Evolutionary conservation across 2,113 vertebrate genomes (phyloP), one percentile per base, ranked within the genome.

Genomic region (Ceyx melanurus): DNA sequence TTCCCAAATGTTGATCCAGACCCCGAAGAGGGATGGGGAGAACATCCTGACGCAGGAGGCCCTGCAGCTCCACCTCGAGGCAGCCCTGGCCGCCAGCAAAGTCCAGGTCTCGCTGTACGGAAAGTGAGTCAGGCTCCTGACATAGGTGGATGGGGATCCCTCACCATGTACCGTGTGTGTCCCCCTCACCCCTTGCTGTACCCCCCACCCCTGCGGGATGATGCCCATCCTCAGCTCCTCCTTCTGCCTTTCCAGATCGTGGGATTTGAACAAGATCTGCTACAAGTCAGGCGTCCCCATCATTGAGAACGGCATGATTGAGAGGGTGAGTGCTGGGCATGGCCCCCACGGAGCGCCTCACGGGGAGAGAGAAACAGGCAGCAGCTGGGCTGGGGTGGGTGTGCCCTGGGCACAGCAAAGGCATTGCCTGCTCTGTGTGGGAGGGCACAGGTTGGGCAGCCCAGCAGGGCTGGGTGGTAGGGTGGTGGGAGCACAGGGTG

Each of bases 181-280:
- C 37, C 54, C 33, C 53, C 48, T 26, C 29, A 11, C 8, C 18
- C 54, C n/a, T 81, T 78, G 29, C 70, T 1, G 0, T 37, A 45
- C 56, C 15, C 56, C 35, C 29, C 2, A 2, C 15, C 56, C 35
- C 29, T 2, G 2, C 15, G 40, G 37, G 40, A 14, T 51, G 15
- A 46, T 65, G 50, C 35, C 31, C 2, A 0, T 81, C 67, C 28
- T 94, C 64, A 86, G 10, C n/a, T 65, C 40, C 66, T 86, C 57
- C 22, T 83, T 50, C 61, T 94, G 54, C 73, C 62, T 85, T 92
- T 95, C 62, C 89, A 99, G 99, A 96, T 99, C 99, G 5, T 99
- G 99, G 99, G 99, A 99, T 97, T 97, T 99, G 93, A 99, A 99
- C 96, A 99, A 99, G 98, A 99, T 99, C 97, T 99, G 99, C 97